phyloP scores from a whole-genome alignment of 2,113 vertebrate species.

The Drymodes brunneopygia region DNA sequence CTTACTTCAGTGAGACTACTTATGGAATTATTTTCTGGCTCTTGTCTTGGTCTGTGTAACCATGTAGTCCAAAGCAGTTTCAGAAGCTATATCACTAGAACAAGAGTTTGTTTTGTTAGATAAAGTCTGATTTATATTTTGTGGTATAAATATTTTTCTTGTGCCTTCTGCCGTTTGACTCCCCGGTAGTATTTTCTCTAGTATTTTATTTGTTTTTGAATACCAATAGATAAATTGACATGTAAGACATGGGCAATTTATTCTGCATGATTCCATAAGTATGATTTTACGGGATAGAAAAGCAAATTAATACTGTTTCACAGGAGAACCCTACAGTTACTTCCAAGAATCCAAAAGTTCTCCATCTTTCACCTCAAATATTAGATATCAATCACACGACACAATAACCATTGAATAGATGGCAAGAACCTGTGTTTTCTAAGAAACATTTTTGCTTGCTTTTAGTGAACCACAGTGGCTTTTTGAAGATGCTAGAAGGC shows the following conservation, averaged over 20 bases:
- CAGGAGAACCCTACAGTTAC: background rate
- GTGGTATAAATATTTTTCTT: background rate
- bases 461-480: background rate
- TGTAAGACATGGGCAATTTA: background rate
- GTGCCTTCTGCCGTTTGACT: background rate
- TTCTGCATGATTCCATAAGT: background rate
- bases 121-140: background rate
- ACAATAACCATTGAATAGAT: background rate
- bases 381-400: too few species aligned
- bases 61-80: background rate
- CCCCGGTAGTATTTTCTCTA: background rate
- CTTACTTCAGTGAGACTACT: background rate
- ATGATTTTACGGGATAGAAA: background rate
- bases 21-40: background rate
- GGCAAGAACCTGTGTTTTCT: background rate
- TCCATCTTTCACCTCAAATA: background rate
- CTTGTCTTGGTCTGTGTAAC: background rate
- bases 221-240: background rate
- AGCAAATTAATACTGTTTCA: background rate
- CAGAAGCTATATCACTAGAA: background rate
- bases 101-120: background rate
- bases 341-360: background rate
- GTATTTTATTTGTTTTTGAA: background rate
- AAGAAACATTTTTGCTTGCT: background rate
- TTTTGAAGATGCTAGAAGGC: background rate